Evolutionary conservation across 2,888 invertebrate species (phyloP), one percentile per base, ranked within the genome.

Genomic region (Scaeva pyrastri): DNA sequence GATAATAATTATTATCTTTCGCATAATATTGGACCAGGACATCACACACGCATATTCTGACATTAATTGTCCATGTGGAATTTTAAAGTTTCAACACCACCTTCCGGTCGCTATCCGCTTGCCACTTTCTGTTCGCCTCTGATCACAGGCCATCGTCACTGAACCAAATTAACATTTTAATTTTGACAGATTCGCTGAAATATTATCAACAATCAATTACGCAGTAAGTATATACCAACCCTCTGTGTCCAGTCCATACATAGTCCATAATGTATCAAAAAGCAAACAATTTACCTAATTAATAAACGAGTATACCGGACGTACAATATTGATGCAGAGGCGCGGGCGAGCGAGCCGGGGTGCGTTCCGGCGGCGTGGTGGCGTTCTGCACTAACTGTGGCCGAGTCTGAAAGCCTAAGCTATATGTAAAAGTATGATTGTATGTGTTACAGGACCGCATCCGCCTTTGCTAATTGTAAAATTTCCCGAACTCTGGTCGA

Each of bases 181-280:
- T 85, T 85, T 72, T 55, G 85, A 81, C 85, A 85, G 71, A 73
- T 77, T 70, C 76, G 85, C 48, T 85, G 80, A 80, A 85, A 81
- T 81, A 81, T 85, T 85, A 85, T 85, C 80, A 80, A 80, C 76
- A 85, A 85, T 85, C 85, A 85, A 80, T 85, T 85, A 85, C 48
- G 19, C 60, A 76, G 76, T 76, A 85, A 80, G 70, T 81, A 85
- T 43, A 12, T 12, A 4, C 41, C 23, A 2, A 55, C 55, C 41
- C 26, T 48, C n/a, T n/a, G n/a, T n/a, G n/a, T n/a, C n/a, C n/a
- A n/a, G n/a, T n/a, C 19, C 60, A 12, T 39, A 72, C 39, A 48
- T 31, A 31, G 31, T 31, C 31, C 8, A 31, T 31, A 31, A 31
- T 31, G 8, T 72, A 52, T 23, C 72, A 72, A 12, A 48, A 62